Percentiles rank a stretch among this genome's conserved stretches.
Conservation (phyloP, 2,797 vertebrate species). For the Fistularia tabacaria region DNA sequence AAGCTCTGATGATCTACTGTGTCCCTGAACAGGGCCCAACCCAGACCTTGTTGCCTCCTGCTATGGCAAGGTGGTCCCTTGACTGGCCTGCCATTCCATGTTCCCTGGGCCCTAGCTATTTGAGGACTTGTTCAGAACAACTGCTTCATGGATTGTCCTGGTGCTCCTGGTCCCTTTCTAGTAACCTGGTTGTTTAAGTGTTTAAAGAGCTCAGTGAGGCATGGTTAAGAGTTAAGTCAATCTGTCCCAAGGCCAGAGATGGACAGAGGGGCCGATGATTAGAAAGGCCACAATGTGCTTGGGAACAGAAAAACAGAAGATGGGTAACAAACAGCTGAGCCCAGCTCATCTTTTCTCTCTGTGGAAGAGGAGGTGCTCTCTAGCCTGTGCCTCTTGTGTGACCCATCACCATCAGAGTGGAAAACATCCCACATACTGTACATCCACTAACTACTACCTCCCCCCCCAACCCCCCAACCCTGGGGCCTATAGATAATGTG, state of each 20-base stretch:
- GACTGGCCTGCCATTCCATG: slow-evolving; percentile 18
- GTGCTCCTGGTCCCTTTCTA: slow-evolving; percentile 48
- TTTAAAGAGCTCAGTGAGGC: slow-evolving; percentile 41
- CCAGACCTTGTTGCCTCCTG: slow-evolving; percentile 14
- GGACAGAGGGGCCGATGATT: slow-evolving; percentile 14
- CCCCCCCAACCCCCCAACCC: slow-evolving; percentile 17
- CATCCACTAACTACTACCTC: slow-evolving; percentile 28
- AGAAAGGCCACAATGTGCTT: slow-evolving; percentile 25
- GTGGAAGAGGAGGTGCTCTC: slow-evolving; percentile 34
- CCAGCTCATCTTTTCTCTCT: slow-evolving; percentile 41
- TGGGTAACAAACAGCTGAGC: slow-evolving; percentile 65
- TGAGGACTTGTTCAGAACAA: slow-evolving; percentile 47
- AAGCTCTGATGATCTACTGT: slow-evolving; percentile 53
- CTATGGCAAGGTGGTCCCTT: slow-evolving; percentile 36
- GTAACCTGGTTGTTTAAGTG: slow-evolving; percentile 51
- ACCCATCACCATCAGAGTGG: slow-evolving; percentile 54
- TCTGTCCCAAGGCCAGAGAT: slow-evolving; percentile 25
- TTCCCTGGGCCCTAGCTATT: slow-evolving; percentile 39
- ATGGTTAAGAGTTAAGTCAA: slow-evolving; percentile 35
- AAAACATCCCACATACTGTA: slow-evolving; percentile 42
- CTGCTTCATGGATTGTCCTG: slow-evolving; percentile 8
- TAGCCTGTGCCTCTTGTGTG: slow-evolving; percentile 32
- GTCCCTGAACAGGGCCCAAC: slow-evolving; percentile 30
- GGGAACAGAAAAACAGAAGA: slow-evolving; percentile 49
- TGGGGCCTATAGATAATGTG: slow-evolving; percentile 29